phyloP scores from a whole-genome alignment of 2,888 invertebrate species.

The Orthosia incerta region DNA sequence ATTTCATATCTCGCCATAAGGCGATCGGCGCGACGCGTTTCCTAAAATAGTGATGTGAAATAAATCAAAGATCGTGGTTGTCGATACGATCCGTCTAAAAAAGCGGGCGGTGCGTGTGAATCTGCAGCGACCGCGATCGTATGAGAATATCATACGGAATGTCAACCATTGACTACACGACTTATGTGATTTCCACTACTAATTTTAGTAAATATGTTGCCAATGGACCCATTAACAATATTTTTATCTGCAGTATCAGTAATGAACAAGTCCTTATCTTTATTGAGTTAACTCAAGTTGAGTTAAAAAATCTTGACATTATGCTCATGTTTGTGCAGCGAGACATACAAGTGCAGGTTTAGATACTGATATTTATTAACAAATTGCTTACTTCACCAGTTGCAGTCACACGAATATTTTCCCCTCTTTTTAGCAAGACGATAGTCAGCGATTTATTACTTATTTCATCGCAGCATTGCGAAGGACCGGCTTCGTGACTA shows the following conservation, averaged over 20 bases:
- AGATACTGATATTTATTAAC: conserved; percentile 54
- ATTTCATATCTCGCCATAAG: conserved; percentile 88
- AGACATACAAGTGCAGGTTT: conserved; percentile 55
- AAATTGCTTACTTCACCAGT: conserved; percentile 63
- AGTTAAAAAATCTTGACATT: conserved; percentile 52
- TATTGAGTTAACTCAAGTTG: conserved; percentile 51
- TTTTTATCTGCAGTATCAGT: conserved; percentile 63
- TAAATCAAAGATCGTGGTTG: conserved; percentile 86
- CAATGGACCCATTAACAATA: conserved; percentile 61
- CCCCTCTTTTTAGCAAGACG: conserved; percentile 65
- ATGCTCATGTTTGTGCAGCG: conserved; percentile 49
- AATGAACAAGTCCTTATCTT: conserved; percentile 59
- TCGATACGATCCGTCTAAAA: conserved; percentile 84
- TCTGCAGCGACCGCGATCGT: conserved; percentile 83
- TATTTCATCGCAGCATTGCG: conserved; percentile 74
- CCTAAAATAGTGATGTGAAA: conserved; percentile 90
- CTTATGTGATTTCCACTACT: conserved; percentile 73
- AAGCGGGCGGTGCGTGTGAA: conserved; percentile 86
- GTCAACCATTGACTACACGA: conserved; percentile 75
- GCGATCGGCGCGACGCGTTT: conserved; percentile 84
- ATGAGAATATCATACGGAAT: conserved; percentile 84
- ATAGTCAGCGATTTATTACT: conserved; percentile 70
- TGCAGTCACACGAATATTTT: conserved; percentile 60
- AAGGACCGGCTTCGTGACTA: conserved; percentile 75
- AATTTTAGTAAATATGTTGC: conserved; percentile 73